These are phyloP conservation scores for Ochlodes sylvanus DNA, from an alignment of 2,888 invertebrate genomes.

Conservation along the genomic window DNA sequence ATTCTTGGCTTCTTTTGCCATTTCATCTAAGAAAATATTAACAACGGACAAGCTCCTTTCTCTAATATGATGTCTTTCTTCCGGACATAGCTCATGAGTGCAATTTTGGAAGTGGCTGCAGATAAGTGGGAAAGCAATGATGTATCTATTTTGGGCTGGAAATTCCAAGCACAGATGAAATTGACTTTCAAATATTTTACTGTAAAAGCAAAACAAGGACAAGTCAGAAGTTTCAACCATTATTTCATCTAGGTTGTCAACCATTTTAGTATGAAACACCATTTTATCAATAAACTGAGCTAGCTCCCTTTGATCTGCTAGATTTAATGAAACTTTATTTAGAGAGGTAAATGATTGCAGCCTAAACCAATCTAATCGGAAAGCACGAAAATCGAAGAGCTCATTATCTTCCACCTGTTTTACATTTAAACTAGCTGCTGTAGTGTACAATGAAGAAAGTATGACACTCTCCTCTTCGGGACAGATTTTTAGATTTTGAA, in stretches of 20 bases:
- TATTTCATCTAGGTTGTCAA: slow-evolving; percentile 98
- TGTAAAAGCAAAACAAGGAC: slow-evolving; percentile 99
- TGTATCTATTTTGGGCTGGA: slow-evolving; percentile 98
- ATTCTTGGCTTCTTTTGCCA: slow-evolving; percentile 99
- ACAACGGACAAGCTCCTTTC: slow-evolving; percentile 98
- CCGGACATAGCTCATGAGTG: slow-evolving; percentile 99
- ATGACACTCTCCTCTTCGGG: slow-evolving; percentile 98
- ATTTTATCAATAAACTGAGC: slow-evolving; percentile 97
- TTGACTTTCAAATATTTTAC: slow-evolving; percentile 98
- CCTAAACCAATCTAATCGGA: slow-evolving; percentile 98
- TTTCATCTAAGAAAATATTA: slow-evolving; percentile 98
- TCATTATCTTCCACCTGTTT: slow-evolving; percentile 99
- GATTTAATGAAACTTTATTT: slow-evolving; percentile 90
- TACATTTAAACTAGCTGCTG: slow-evolving; percentile 92
- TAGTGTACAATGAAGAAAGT: slow-evolving; percentile 95
- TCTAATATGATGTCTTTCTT: slow-evolving; percentile 98
- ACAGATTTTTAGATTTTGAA: slow-evolving; percentile 92
- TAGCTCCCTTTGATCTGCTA: slow-evolving; percentile 93
- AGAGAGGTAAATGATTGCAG: slow-evolving; percentile 97
- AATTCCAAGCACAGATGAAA: slow-evolving; percentile 99
- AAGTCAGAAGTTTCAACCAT: slow-evolving; percentile 98
- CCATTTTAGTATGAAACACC: slow-evolving; percentile 98
- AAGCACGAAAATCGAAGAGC: slow-evolving; percentile 97
- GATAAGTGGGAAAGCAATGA: slow-evolving; percentile 98
- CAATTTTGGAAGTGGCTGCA: slow-evolving; percentile 99